phyloP scores from a whole-genome alignment of 2,888 invertebrate genomes.

The Stomorhina lunata region DNA sequence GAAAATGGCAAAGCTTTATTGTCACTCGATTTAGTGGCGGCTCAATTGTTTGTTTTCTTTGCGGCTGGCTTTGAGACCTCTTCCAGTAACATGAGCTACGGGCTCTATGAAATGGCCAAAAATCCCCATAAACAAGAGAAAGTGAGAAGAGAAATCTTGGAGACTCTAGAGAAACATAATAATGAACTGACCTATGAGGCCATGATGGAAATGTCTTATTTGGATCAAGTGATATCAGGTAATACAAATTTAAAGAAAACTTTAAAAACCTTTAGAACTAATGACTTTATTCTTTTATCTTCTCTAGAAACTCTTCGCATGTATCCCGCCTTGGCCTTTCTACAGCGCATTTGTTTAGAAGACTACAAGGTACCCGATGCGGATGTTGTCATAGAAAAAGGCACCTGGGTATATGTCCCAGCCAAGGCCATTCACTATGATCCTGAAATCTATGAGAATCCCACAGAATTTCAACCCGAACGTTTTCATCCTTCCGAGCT shows the following conservation, averaged over 20 bases:
- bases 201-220: slow-evolving; percentile 80
- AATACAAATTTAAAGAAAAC: slow-evolving; percentile 30
- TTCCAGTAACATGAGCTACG: slow-evolving; percentile 80
- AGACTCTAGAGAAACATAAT: slow-evolving; percentile 75
- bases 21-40: slow-evolving; percentile 80
- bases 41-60: slow-evolving; percentile 82
- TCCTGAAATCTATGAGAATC: slow-evolving; percentile 79
- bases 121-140: slow-evolving; percentile 80
- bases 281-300: not conserved
- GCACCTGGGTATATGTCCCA: slow-evolving; percentile 75
- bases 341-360: slow-evolving; percentile 75
- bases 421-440: slow-evolving; percentile 79
- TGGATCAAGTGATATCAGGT: slow-evolving; percentile 81
- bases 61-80: slow-evolving; percentile 82
- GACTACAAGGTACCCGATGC: slow-evolving; percentile 75
- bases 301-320: slow-evolving; percentile 35
- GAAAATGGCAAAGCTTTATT: slow-evolving; percentile 70
- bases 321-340: slow-evolving; percentile 78
- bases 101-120: slow-evolving; percentile 80
- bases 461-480: slow-evolving; percentile 79
- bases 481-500: slow-evolving; percentile 76
- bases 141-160: slow-evolving; percentile 79
- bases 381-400: slow-evolving; percentile 74
- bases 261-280: not conserved
- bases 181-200: slow-evolving; percentile 80